phyloP scores from a whole-genome alignment of 2,113 vertebrate species.

The Copsychus sechellarum region DNA sequence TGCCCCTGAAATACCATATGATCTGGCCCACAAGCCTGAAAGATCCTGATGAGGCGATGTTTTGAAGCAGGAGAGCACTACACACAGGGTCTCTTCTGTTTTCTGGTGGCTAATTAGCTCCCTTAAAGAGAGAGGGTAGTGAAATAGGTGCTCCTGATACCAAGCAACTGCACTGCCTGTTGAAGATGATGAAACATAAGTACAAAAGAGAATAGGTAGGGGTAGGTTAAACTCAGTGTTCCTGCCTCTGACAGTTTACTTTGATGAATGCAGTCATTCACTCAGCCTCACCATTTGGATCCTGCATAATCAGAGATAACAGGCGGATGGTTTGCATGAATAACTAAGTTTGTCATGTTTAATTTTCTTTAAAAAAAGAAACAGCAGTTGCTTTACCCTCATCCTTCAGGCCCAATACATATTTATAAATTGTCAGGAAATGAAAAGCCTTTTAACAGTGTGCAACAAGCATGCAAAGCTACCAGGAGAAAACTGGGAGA shows the following conservation, averaged over 20 bases:
- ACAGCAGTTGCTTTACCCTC: slow-evolving; percentile 63
- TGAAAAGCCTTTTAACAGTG: slow-evolving; percentile 55
- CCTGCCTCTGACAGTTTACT: slow-evolving; percentile 58
- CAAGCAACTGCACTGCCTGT: slow-evolving; percentile 12
- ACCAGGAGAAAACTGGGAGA: neutral
- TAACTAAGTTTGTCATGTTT: slow-evolving; percentile 78
- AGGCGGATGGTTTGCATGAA: slow-evolving; percentile 76
- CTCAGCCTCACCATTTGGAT: slow-evolving; percentile 70
- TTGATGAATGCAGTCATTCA: slow-evolving; percentile 71
- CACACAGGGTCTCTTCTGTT: slow-evolving; percentile 17
- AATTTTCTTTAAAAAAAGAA: slow-evolving; percentile 75
- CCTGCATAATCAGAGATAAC: slow-evolving; percentile 75
- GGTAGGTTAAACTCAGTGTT: slow-evolving; percentile 47
- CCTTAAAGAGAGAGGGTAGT: slow-evolving; percentile 49
- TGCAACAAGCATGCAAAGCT: slow-evolving; percentile 45
- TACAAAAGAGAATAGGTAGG: slow-evolving; percentile 51
- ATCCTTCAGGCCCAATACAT: slow-evolving; percentile 68
- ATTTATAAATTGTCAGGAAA: slow-evolving; percentile 73
- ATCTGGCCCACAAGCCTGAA: slow-evolving; percentile 62
- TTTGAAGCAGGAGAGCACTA: slow-evolving; percentile 50
- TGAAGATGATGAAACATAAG: neutral
- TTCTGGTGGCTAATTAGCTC: slow-evolving; percentile 73
- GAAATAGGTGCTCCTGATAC: slow-evolving; percentile 21
- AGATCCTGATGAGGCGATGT: slow-evolving; percentile 51
- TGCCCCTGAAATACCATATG: slow-evolving; percentile 67